Percentiles rank a stretch among this genome's conserved stretches.
Evolutionary conservation across 2,888 invertebrate species (phyloP).

Genomic region (Thalpophila matura): DNA sequence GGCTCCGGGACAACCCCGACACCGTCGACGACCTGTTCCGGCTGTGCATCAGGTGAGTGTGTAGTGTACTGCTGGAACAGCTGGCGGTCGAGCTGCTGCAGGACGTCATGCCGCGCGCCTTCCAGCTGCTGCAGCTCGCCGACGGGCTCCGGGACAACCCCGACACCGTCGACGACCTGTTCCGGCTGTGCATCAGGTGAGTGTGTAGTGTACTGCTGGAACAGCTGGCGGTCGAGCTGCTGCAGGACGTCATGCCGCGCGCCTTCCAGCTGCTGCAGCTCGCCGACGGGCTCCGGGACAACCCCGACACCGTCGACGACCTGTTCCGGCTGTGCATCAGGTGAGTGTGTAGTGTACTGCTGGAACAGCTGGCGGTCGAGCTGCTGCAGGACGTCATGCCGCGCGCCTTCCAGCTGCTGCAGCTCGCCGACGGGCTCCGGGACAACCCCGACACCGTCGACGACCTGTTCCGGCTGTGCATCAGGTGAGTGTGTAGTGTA

Average conservation of each 20-base stretch:
- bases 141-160: conserved; percentile 97
- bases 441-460: conserved; percentile 99
- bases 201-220: conserved; percentile 97
- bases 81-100: conserved; percentile 94
- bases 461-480: conserved; percentile 97
- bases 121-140: conserved; percentile 94
- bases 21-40: conserved; percentile 99
- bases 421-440: conserved; percentile 94
- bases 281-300: conserved; percentile 95
- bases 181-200: conserved; percentile 94
- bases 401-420: conserved; percentile 95
- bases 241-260: conserved; percentile 95
- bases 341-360: conserved; percentile 95
- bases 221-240: conserved; percentile 94
- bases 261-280: conserved; percentile 95
- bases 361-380: conserved; percentile 93
- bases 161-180: conserved; percentile 99
- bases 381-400: conserved; percentile 96
- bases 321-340: conserved; percentile 96
- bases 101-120: conserved; percentile 95
- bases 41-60: conserved; percentile 92
- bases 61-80: conserved; percentile 97
- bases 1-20: conserved; percentile 97
- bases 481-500: too few species aligned
- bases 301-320: conserved; percentile 99